Base-by-base conservation (phyloP, 2,113 vertebrate genomes). In the Microtus richardsoni region DNA sequence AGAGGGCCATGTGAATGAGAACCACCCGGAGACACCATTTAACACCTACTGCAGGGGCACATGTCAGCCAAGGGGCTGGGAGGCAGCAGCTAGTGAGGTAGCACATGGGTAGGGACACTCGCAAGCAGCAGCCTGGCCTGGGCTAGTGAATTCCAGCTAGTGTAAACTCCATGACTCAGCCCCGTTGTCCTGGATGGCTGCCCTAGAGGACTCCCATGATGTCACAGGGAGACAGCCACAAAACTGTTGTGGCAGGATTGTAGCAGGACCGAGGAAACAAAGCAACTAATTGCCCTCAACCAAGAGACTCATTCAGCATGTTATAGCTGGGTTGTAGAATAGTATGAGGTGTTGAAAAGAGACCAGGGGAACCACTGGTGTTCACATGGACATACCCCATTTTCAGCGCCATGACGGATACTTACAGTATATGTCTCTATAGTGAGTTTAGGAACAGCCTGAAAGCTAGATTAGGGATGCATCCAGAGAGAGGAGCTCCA, bases 301-400 rank as follows among this genome's bases (percentile, higher is more conserved):
- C 10, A 12, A n/a, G 44, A 58, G 70, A 17, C 1, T 64, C 60
- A 2, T n/a, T 71, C 0, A 0, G 7, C 5, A 21, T 28, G 26
- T 14, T 26, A 12, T 30, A 68, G 78, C 24, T 11, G 0, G 11
- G 19, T 1, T 0, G 41, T 5, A 58, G 89, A 85, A 3, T 87
- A 93, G 41, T 73, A 74, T 1, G 13, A 21, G 24, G 87, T 58
- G 0, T 66, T 16, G 36, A 79, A 96, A 70, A 92, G 70, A 85
- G 28, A 28, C 0, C 3, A 36, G 70, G 33, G 5, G 0, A 7
- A 24, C 28, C 12, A 7, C 0, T 28, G 33, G 66, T 4, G 4
- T 70, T 0, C 33, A 36, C 5, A 1, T 1, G 2, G 4, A 14
- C 2, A 14, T 1, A 2, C 10, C 41, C 30, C 7, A 4, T 64